Evolutionary conservation across 2,888 invertebrate species (phyloP), one percentile per base, ranked within the genome.

Genomic region (Trissonchulus latispiculum): DNA sequence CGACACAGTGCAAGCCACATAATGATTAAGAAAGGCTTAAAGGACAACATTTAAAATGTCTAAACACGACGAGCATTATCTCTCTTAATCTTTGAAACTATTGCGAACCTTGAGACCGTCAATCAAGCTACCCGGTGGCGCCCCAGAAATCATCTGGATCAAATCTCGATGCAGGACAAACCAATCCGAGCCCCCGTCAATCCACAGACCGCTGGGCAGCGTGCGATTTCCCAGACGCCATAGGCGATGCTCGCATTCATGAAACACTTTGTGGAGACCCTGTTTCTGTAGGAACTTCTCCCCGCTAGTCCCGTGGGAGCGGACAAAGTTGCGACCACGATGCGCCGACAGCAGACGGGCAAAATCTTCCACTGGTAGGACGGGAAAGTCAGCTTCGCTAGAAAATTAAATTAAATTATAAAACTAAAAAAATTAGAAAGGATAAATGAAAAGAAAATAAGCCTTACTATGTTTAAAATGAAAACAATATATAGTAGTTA

Each of bases 161-260:
- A 97, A 95, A 37, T 90, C 87, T 28, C 91, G 88, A 69, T 93
- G 92, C 36, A 99, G 85, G 0, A 92, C 93, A 61, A 99, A 88
- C 99, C 99, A 99, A 84, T 99, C 99, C 83, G 95, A 95, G 1
- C 99, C 99, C 0, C 97, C 97, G 82, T 97, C 96, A 75, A 96
- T 88, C 77, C 91, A 89, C 77, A 96, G 89, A 15, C 87, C 87
- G 33, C 72, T 73, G 1, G 87, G 87, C 32, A 88, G 77, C 3
- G 79, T 83, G 18, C 90, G 85, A 77, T 88, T 78, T 0, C 89
- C 89, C 1, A 90, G 84, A 66, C 91, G 85, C 96, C 96, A 99
- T 94, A 99, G 95, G 80, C 93, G 91, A 59, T 91, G 90, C 80
- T 99, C 97, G 85, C 99, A 99, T 86, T 99, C 95, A 37, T 93